These are phyloP conservation scores for Neopipo cinnamomea DNA, from an alignment of 2,113 vertebrate species.

Conservation along the genomic window DNA sequence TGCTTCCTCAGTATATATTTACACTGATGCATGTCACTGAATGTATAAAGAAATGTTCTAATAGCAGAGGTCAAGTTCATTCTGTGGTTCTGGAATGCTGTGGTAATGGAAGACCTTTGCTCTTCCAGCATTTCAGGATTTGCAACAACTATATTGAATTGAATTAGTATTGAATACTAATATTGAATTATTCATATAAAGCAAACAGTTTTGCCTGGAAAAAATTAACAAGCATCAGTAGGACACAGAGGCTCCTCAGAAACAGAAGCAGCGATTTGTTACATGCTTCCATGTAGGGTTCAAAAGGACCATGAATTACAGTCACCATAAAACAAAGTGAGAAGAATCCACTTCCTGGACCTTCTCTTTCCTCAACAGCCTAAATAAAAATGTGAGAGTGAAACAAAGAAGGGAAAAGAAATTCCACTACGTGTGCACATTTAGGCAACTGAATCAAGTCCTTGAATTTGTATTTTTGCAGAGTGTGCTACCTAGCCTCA, in stretches of 20 bases:
- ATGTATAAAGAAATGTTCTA: not conserved
- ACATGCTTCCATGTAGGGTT: not conserved
- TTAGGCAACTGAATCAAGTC: not conserved
- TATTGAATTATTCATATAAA: not conserved
- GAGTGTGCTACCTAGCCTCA: not conserved
- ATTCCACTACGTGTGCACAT: fast-evolving
- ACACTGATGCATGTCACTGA: not conserved
- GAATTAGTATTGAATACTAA: too few species aligned
- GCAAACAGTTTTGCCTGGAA: not conserved
- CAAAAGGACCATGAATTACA: not conserved
- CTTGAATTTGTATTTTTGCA: not conserved
- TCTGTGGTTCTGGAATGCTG: not conserved
- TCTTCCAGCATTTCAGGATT: not conserved
- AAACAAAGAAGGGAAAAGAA: not conserved
- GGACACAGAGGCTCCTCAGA: not conserved
- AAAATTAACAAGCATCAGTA: not conserved
- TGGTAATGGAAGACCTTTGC: not conserved
- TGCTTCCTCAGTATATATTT: not conserved
- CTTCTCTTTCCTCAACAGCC: not conserved
- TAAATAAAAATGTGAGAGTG: not conserved
- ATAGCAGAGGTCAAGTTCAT: not conserved
- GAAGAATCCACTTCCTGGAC: not conserved
- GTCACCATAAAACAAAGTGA: not conserved
- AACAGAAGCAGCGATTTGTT: not conserved
- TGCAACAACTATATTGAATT: not conserved